Conservation (phyloP, 2,888 invertebrate genomes). For the Idaea straminata region DNA sequence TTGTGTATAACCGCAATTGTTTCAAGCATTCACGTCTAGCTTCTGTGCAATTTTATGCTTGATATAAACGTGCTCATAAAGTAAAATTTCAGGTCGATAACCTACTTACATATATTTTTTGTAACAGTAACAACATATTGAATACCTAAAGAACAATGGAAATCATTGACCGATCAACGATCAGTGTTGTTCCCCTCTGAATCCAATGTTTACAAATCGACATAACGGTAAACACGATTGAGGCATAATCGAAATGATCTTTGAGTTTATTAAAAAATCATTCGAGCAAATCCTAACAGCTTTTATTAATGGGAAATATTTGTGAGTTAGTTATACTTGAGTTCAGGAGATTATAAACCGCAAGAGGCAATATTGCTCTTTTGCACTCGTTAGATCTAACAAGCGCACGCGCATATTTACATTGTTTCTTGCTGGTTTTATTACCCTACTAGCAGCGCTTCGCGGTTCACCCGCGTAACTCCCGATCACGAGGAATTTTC, state of each 20-base stretch:
- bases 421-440: too few species aligned
- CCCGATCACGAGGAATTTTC: too few species aligned
- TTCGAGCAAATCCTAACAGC: background rate
- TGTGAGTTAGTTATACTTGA: background rate
- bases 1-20: too few species aligned
- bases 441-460: too few species aligned
- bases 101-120: background rate
- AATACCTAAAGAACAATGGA: background rate
- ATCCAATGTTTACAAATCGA: constrained; percentile 36
- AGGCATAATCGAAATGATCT: background rate
- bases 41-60: background rate
- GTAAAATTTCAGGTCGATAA: background rate
- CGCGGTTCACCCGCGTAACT: too few species aligned
- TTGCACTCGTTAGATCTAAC: background rate
- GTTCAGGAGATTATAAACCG: background rate
- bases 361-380: background rate
- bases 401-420: too few species aligned
- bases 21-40: too few species aligned
- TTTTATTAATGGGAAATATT: background rate
- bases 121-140: background rate
- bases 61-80: background rate
- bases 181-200: background rate
- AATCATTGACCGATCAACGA: background rate
- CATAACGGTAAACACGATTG: constrained; percentile 32
- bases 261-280: background rate